These are phyloP conservation scores for Phalacrocorax brasilianus DNA, from an alignment of 2,113 vertebrate genomes.

Conservation along the genomic window DNA sequence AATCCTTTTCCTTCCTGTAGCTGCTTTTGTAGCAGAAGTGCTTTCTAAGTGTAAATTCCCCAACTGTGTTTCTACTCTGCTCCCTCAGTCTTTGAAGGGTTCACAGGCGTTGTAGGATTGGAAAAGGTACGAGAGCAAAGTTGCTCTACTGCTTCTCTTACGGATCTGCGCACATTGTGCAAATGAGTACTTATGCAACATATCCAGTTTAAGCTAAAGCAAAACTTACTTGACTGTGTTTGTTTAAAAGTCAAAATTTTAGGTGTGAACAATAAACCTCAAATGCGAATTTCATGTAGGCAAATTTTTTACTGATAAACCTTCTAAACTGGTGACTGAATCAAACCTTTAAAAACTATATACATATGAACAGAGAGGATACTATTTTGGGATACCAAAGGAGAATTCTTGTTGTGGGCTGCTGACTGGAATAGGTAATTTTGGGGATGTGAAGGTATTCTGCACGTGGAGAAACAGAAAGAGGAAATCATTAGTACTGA, in stretches of 20 bases:
- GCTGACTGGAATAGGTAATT: not conserved
- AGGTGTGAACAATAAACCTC: not conserved
- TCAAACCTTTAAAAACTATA: not conserved
- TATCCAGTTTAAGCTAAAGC: not conserved
- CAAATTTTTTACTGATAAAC: not conserved
- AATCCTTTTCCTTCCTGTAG: not conserved
- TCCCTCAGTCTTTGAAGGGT: not conserved
- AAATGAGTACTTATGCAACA: not conserved
- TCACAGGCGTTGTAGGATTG: not conserved
- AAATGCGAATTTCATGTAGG: not conserved
- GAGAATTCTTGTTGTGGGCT: not conserved
- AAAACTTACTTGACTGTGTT: not conserved
- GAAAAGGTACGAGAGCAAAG: not conserved
- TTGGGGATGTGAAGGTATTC: not conserved
- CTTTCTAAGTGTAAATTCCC: not conserved
- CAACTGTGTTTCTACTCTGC: not conserved
- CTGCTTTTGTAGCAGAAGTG: not conserved
- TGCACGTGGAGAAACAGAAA: not conserved
- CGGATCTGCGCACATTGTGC: fast-evolving
- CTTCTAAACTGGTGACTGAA: not conserved
- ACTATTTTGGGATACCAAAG: not conserved
- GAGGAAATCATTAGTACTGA: not conserved
- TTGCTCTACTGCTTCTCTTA: not conserved
- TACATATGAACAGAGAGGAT: not conserved
- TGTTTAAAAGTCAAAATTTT: not conserved